Evolutionary conservation across 2,888 invertebrate genomes (phyloP), one percentile per base, ranked within the genome.

Genomic region (Norana najaformis): DNA sequence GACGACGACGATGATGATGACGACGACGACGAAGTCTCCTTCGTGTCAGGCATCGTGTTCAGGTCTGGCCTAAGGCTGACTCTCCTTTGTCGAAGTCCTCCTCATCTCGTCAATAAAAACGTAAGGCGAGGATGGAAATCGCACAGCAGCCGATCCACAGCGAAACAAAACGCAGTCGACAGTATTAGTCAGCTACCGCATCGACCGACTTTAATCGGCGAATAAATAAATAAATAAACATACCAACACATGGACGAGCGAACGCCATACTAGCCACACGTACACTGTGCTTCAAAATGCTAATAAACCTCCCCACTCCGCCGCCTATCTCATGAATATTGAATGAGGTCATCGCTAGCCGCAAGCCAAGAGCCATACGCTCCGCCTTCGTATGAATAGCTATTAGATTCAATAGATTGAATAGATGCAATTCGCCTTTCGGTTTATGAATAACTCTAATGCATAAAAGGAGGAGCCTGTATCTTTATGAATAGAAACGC

Each of bases 31-130:
- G 69, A 69, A 30, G 69, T 69, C 69, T 69, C 30, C 69, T n/a
- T 69, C 69, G 69, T 69, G 8, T 69, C 69, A n/a, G 69, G 69
- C 69, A 69, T 69, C 69, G 69, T 69, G 69, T 69, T 69, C 69
- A 69, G n/a, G 69, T 69, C 69, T 69, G 69, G 69, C 69, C 69
- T 69, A 69, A 69, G n/a, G 69, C 69, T n/a, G 69, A 69, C 69
- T 69, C 69, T 69, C 69, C 69, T 69, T 69, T 69, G 69, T 69
- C 69, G 69, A 69, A 69, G 69, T 69, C 69, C 69, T 69, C 69
- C 69, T 69, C 69, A 69, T 69, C 69, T n/a, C 69, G 69, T 69
- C 69, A 30, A 69, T 69, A 69, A 69, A 69, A 69, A 69, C 69
- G 69, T n/a, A 69, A 69, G 8, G 69, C 69, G 69, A 69, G n/a